phyloP scores from a whole-genome alignment of 23 tunicate species.

The Trididemnum miniatum region DNA sequence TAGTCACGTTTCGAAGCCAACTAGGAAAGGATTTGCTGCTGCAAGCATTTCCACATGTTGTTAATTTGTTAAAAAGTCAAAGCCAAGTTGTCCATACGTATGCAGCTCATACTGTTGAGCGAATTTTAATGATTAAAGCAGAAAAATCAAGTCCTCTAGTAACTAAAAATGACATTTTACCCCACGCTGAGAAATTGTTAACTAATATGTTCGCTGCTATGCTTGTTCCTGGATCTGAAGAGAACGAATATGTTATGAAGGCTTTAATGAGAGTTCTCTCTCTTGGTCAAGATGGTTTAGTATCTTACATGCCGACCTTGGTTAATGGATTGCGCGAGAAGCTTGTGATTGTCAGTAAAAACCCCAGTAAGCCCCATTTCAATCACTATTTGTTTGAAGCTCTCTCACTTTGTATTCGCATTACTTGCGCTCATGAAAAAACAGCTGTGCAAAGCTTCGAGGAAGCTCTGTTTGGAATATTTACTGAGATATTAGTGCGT shows the following conservation, averaged over 20 bases:
- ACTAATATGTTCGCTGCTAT: slow-evolving; percentile 56
- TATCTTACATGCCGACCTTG: slow-evolving; percentile 63
- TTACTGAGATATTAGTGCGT: slow-evolving; percentile 61
- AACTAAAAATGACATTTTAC: slow-evolving; percentile 51
- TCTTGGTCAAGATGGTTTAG: slow-evolving; percentile 43
- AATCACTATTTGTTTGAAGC: slow-evolving; percentile 93
- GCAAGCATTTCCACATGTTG: slow-evolving; percentile 50
- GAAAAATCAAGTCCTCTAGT: slow-evolving; percentile 46
- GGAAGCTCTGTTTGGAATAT: slow-evolving; percentile 70
- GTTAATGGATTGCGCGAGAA: slow-evolving; percentile 73
- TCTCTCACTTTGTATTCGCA: slow-evolving; percentile 78
- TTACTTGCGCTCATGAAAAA: slow-evolving; percentile 65
- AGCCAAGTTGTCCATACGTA: slow-evolving; percentile 89
- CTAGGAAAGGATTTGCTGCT: slow-evolving; percentile 58
- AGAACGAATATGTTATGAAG: slow-evolving; percentile 93
- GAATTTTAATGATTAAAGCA: slow-evolving; percentile 75
- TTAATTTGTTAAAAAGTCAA: slow-evolving; percentile 31
- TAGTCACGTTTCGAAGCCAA: slow-evolving; percentile 81
- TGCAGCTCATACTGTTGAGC: slow-evolving; percentile 93
- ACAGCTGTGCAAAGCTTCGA: slow-evolving; percentile 68
- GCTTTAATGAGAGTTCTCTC: slow-evolving; percentile 75
- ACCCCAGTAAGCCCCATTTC: slow-evolving; percentile 95
- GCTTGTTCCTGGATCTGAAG: slow-evolving; percentile 61
- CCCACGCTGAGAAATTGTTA: slow-evolving; percentile 56
- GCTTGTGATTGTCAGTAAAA: slow-evolving; percentile 59